Conservation (phyloP, 1,140 invertebrate genomes). For the Steinernema feltiae region DNA sequence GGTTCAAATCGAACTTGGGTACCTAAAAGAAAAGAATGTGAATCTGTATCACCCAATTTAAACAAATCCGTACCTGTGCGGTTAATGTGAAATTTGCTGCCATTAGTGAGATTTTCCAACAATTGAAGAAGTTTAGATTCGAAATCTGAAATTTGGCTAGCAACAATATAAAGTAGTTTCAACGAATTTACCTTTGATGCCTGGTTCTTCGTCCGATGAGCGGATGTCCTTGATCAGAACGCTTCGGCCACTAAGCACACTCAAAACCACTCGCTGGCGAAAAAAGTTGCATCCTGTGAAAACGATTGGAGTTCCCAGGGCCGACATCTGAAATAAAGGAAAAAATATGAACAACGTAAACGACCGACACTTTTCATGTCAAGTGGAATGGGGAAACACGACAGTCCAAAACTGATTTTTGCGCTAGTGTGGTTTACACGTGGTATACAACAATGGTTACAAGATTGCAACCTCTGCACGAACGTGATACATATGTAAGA, state of each 20-base stretch:
- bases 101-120: constrained; percentile 88
- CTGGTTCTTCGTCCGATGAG: constrained; percentile 73
- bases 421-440: constrained; percentile 3
- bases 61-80: constrained; percentile 68
- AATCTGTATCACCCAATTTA: not conserved
- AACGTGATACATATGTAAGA: too few species aligned
- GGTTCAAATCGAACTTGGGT: constrained; percentile 81
- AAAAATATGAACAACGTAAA: too few species aligned
- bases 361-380: too few species aligned
- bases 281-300: constrained; percentile 79
- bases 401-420: too few species aligned
- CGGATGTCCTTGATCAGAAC: constrained; percentile 80
- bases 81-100: constrained; percentile 79
- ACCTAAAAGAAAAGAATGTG: constrained; percentile 57
- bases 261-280: constrained; percentile 76
- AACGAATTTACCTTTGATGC: constrained; percentile 62
- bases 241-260: constrained; percentile 79
- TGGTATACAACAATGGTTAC: not conserved
- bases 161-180: not conserved
- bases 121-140: constrained; percentile 84
- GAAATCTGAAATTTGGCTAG: constrained; percentile 66
- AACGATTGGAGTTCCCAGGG: constrained; percentile 29
- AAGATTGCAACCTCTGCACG: too few species aligned
- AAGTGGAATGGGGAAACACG: not conserved
- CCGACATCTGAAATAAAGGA: constrained; percentile 29